Evolutionary conservation across 2,797 vertebrate species (phyloP).

Genomic region (Thunnus albacares): DNA sequence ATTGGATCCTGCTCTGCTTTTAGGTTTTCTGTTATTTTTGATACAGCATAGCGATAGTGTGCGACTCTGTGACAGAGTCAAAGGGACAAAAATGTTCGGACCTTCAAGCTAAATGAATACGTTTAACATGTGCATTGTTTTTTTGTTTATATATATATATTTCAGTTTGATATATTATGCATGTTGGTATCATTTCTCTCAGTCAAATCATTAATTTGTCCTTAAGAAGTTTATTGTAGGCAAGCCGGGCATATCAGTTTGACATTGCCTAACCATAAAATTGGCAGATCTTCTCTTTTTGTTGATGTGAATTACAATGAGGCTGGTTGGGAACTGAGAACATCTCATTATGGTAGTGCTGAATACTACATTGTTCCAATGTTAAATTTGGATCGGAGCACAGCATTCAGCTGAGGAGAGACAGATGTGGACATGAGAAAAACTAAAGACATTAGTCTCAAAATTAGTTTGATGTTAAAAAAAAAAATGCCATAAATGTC

Average conservation of each 20-base stretch:
- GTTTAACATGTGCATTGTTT: slow-evolving; percentile 17
- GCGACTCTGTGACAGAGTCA: slow-evolving; percentile 26
- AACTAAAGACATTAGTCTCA: slow-evolving; percentile 23
- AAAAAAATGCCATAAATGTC: not conserved
- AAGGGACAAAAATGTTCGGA: slow-evolving; percentile 3
- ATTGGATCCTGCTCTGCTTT: slow-evolving; percentile 61
- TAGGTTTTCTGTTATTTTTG: slow-evolving; percentile 58
- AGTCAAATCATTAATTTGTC: slow-evolving; percentile 17
- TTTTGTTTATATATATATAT: not conserved
- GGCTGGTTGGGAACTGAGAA: slow-evolving; percentile 41
- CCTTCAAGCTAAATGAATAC: not conserved
- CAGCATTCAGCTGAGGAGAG: not conserved
- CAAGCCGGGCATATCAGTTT: not conserved
- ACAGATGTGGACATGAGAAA: slow-evolving; percentile 29
- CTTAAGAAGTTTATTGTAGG: not conserved
- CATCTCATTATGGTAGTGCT: slow-evolving; percentile 46
- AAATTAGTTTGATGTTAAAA: slow-evolving; percentile 16
- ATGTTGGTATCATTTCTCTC: not conserved
- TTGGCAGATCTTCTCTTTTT: slow-evolving; percentile 28
- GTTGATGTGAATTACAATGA: slow-evolving; percentile 49
- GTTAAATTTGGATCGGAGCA: slow-evolving; percentile 29
- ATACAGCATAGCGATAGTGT: slow-evolving; percentile 31
- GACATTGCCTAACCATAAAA: slow-evolving; percentile 20
- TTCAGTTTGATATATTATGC: slow-evolving; percentile 1
- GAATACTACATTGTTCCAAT: slow-evolving; percentile 44